Evolutionary conservation across 2,797 vertebrate genomes (phyloP), one percentile per base, ranked within the genome.

Genomic region (Thripadectes ignobilis): DNA sequence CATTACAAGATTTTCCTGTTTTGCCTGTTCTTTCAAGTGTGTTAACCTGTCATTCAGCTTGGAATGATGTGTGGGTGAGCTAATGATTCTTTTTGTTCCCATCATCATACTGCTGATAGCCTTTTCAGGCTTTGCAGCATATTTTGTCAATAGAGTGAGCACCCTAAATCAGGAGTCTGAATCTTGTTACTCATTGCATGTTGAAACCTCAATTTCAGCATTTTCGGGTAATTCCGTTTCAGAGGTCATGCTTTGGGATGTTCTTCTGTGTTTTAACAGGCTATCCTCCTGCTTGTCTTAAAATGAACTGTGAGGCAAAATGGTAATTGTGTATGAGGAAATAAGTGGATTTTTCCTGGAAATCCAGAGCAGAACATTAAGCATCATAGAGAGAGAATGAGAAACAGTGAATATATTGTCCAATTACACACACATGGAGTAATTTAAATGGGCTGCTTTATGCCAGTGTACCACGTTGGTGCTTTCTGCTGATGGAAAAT

Each of bases 1-100:
- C 54, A 69, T 94, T 52, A 86, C 88, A 93, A 77, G 76, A 62
- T 95, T 94, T 97, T 97, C 66, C 55, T 91, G 48, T 94, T 96
- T 96, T 88, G 30, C 69, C 46, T 88, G 43, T 77, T 94, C 84
- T 95, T 88, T 93, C 59, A 82, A 80, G 48, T 66, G 21, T 75
- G n/a, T 62, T 86, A 79, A 62, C 55, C 55, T 92, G 48, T 79
- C 87, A 69, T 87, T 91, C 49, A 61, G 19, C 66, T 96, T 84
- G 73, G 74, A 93, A 89, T 14, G 12, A 55, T 34, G 38, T 85
- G 73, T 90, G 63, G 39, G 38, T 88, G 76, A 95, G 46, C 63
- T 73, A 71, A 75, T 75, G 38, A 63, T 63, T 77, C 45, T 65
- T 67, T 90, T 82, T 75, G n/a, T 80, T 85, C 43, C 36, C 43